Percentiles rank a stretch among this genome's conserved stretches.
Conservation (phyloP, 2,113 vertebrate species). For the Noturus placidus region DNA sequence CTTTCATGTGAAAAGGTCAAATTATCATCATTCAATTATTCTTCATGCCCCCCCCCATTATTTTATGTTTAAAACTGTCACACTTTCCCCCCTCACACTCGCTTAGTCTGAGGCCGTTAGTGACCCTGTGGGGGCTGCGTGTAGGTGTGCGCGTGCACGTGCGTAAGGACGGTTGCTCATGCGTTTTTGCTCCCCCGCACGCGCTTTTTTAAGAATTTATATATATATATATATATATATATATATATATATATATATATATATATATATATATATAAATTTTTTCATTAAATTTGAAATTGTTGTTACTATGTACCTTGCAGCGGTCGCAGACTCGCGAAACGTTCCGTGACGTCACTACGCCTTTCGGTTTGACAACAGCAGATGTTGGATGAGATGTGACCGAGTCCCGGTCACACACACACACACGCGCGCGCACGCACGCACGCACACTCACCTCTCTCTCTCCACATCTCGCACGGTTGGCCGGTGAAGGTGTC, state of each 20-base stretch:
- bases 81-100: not conserved
- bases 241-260: no score
- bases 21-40: not conserved
- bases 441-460: not conserved
- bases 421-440: not conserved
- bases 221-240: no score
- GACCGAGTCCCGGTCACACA: not conserved
- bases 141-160: not conserved
- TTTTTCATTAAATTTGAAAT: not conserved
- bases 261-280: no score
- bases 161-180: not conserved
- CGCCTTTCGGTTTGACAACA: not conserved
- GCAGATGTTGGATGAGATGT: not conserved
- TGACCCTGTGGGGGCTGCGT: not conserved
- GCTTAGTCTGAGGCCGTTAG: not conserved
- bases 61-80: no score
- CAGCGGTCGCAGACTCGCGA: not conserved
- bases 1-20: not conserved
- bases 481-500: not conserved
- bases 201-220: no score
- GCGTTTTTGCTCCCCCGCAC: not conserved
- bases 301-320: not conserved
- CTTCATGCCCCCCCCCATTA: no score
- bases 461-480: not conserved
- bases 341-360: slow-evolving; percentile 1